These are phyloP conservation scores for Anthrax anthrax DNA, from an alignment of 2,888 invertebrate genomes.

Conservation along the genomic window DNA sequence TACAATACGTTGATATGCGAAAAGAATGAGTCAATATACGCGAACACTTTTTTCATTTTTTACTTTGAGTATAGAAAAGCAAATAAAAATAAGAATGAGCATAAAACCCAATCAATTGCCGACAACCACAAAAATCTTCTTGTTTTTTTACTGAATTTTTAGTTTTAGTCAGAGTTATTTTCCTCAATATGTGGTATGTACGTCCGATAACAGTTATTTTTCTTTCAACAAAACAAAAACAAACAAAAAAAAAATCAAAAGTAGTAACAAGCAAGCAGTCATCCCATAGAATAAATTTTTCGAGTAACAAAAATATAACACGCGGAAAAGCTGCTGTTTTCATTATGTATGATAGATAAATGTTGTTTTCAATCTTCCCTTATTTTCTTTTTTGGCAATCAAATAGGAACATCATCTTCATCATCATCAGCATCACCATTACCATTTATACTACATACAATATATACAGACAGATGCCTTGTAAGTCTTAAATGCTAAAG, in stretches of 20 bases:
- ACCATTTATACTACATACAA: too few species aligned
- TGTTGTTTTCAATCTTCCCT: too few species aligned
- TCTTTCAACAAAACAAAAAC: neutral
- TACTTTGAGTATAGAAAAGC: neutral
- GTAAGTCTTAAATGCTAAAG: too few species aligned
- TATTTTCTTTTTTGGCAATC: conserved; percentile 5
- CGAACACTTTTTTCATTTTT: neutral
- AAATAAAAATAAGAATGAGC: neutral
- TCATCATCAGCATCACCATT: neutral
- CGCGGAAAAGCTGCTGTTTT: too few species aligned
- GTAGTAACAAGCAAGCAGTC: too few species aligned
- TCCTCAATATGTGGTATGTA: neutral
- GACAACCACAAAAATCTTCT: conserved; percentile 5
- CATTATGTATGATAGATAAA: too few species aligned
- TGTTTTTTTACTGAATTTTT: conserved; percentile 1
- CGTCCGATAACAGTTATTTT: conserved; percentile 1
- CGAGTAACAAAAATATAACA: too few species aligned
- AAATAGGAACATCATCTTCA: neutral
- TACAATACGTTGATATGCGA: too few species aligned
- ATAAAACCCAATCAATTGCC: conserved; percentile 7
- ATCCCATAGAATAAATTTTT: too few species aligned
- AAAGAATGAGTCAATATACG: conserved; percentile 1
- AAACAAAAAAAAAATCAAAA: too few species aligned
- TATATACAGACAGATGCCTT: too few species aligned
- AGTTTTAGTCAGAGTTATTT: neutral